Evolutionary conservation across 2,797 vertebrate species (phyloP).

Genomic region (Alca torda): DNA sequence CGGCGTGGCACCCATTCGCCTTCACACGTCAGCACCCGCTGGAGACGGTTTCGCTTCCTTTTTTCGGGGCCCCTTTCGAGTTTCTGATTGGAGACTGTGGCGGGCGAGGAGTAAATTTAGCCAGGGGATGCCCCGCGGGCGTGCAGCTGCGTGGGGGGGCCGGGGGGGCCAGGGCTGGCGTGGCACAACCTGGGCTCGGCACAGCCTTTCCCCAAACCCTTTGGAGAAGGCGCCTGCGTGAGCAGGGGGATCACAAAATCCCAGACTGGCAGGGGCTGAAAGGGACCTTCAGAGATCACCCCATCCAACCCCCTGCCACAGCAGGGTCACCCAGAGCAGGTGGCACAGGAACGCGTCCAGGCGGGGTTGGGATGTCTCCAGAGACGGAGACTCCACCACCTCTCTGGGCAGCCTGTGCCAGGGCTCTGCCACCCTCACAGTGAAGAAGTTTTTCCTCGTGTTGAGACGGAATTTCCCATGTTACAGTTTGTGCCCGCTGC

Average conservation of each 20-base stretch:
- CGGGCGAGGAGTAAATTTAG: constrained; percentile 43
- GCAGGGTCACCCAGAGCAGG: too few relatives aligned
- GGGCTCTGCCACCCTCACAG: too few relatives aligned
- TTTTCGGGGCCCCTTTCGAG: not conserved
- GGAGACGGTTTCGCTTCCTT: constrained; percentile 27
- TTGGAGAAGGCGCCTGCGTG: rapidly evolving
- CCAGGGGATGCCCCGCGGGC: not conserved
- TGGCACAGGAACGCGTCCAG: too few relatives aligned
- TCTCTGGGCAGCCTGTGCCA: too few relatives aligned
- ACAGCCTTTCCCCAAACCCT: not conserved
- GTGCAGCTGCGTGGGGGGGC: not conserved
- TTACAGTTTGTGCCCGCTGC: too few relatives aligned
- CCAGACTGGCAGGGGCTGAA: too few relatives aligned
- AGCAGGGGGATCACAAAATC: rapidly evolving
- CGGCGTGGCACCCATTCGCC: rapidly evolving
- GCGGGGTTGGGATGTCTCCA: too few relatives aligned
- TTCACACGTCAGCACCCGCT: constrained; percentile 47
- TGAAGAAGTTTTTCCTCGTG: too few relatives aligned
- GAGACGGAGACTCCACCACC: too few relatives aligned
- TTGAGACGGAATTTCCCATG: too few relatives aligned
- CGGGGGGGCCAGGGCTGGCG: not conserved
- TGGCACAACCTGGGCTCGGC: not conserved
- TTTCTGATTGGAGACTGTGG: constrained; percentile 21
- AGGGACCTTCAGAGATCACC: too few relatives aligned
- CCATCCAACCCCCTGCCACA: too few relatives aligned